Evolutionary conservation across 2,113 vertebrate species (phyloP).

Genomic region (Proterorhinus semilunaris): DNA sequence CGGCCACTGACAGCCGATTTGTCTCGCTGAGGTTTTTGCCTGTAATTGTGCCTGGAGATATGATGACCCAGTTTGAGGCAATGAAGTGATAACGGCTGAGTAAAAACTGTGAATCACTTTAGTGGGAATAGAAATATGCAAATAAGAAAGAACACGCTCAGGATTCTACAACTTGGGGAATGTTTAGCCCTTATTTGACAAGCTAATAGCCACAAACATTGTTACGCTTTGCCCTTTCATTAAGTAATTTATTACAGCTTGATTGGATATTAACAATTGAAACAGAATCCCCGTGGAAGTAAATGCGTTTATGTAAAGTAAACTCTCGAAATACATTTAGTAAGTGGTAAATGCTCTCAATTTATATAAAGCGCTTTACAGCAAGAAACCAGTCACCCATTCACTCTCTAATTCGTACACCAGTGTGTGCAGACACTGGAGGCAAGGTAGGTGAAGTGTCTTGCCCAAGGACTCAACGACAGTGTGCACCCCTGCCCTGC

Average conservation of each 20-base stretch:
- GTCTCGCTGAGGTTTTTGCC: conserved; percentile 53
- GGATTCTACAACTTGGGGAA: conserved; percentile 19
- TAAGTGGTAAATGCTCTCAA: no score
- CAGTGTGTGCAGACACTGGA: no score
- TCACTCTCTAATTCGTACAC: no score
- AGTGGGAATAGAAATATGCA: conserved; percentile 46
- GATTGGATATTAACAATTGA: not conserved
- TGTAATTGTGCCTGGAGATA: conserved; percentile 61
- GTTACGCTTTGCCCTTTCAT: conserved; percentile 27
- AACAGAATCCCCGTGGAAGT: no score
- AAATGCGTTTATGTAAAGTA: no score
- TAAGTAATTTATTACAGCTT: conserved; percentile 20
- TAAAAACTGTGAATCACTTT: conserved; percentile 49
- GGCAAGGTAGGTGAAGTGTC: no score
- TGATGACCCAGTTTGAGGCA: conserved; percentile 64
- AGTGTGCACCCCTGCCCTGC: no score
- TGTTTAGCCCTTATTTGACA: conserved; percentile 47
- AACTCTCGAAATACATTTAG: no score
- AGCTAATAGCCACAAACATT: conserved; percentile 24
- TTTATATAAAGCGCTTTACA: no score
- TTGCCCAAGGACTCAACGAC: no score
- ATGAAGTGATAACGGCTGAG: conserved; percentile 49
- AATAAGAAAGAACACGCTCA: conserved; percentile 32
- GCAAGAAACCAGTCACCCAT: no score
- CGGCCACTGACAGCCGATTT: conserved; percentile 58